These are phyloP conservation scores for Hypotaenidia philippensis DNA, from an alignment of 2,797 vertebrate species.

Conservation along the genomic window DNA sequence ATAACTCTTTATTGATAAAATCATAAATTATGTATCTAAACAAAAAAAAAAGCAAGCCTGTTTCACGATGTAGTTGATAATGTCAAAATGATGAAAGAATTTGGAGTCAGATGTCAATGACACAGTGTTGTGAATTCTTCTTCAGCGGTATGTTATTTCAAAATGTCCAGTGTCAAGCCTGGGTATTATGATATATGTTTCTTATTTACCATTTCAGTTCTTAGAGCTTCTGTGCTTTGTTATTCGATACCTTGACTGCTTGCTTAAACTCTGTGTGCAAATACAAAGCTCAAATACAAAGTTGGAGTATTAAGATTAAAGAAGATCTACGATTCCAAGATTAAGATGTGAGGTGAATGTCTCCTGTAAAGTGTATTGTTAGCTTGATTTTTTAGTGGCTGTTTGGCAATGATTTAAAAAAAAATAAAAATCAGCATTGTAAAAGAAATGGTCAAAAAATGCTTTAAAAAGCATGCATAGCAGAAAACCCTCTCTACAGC, in stretches of 20 bases:
- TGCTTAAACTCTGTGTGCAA: conserved; percentile 55
- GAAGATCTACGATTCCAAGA: conserved; percentile 37
- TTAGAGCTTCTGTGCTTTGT: conserved; percentile 18
- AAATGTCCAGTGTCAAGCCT: conserved; percentile 5
- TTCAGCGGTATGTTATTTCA: background rate
- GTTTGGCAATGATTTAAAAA: background rate
- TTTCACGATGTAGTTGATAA: conserved; percentile 14
- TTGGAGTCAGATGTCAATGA: conserved; percentile 18
- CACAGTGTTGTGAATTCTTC: background rate
- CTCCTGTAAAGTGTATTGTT: conserved; percentile 32
- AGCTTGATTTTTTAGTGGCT: conserved; percentile 26
- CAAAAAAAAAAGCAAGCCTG: background rate
- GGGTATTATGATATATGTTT: conserved; percentile 24
- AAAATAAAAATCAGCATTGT: background rate
- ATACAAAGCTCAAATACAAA: conserved; percentile 42
- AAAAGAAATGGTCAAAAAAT: background rate
- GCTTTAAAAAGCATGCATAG: background rate
- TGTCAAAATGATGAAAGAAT: conserved; percentile 48
- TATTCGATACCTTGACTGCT: conserved; percentile 37
- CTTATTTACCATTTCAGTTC: conserved; percentile 40
- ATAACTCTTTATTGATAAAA: conserved; percentile 48
- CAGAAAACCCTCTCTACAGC: background rate
- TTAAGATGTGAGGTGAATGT: conserved; percentile 51
- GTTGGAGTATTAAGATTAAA: conserved; percentile 57
- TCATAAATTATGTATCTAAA: conserved; percentile 54